phyloP scores from a whole-genome alignment of 2,888 invertebrate genomes.

The Platynereis dumerilii region DNA sequence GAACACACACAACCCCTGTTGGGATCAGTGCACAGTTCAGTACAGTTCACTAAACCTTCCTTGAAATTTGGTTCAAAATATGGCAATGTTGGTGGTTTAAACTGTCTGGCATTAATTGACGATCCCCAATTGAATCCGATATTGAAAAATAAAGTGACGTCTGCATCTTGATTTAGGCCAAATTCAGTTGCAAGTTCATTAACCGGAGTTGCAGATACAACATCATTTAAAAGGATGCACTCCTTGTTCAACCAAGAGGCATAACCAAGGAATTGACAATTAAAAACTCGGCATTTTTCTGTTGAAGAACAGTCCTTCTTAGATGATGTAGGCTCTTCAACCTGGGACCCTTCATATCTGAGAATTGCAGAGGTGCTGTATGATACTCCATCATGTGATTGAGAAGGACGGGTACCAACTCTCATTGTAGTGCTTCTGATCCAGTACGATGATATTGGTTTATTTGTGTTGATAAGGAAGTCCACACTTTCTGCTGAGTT shows the following conservation, averaged over 20 bases:
- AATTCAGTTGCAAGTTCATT: not conserved
- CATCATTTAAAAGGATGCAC: conserved; percentile 1
- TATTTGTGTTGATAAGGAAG: conserved; percentile 42
- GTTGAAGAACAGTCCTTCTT: not conserved
- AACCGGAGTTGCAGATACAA: not conserved
- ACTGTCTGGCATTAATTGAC: not conserved
- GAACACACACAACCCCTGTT: too few species aligned
- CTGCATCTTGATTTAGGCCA: not conserved
- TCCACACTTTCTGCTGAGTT: conserved; percentile 50
- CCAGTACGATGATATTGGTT: conserved; percentile 45
- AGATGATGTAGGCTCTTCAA: too few species aligned
- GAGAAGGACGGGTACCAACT: not conserved
- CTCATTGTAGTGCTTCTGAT: conserved; percentile 33
- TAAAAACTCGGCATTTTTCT: not conserved
- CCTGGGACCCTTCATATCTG: conserved; percentile 6
- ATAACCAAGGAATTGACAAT: too few species aligned
- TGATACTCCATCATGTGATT: not conserved
- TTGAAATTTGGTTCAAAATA: too few species aligned
- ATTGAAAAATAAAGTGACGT: too few species aligned
- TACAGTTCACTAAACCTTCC: conserved; percentile 40
- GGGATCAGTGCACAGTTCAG: conserved; percentile 41
- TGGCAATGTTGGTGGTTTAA: not conserved
- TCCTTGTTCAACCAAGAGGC: not conserved
- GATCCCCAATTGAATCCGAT: conserved; percentile 7
- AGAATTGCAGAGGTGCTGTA: conserved; percentile 13